A percentile compares a stretch with the other conserved stretches of the same genome.
These are phyloP conservation scores for Amyelois transitella DNA, from an alignment of 1,140 invertebrate genomes.

Conservation along the genomic window DNA sequence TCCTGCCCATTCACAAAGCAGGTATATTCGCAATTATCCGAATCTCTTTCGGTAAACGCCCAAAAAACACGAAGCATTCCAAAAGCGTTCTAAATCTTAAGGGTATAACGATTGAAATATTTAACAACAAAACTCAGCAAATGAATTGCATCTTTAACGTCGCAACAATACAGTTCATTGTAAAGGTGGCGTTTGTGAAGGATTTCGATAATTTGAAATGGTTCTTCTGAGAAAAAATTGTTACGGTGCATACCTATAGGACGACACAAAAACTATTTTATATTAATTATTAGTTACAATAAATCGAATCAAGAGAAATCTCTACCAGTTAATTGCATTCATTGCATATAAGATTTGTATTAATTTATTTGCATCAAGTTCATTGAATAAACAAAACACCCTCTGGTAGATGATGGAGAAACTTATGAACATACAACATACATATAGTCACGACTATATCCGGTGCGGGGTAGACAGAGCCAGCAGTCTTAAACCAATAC, in stretches of 20 bases:
- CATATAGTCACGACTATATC: no score
- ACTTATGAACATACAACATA: no score
- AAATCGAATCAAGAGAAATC: neutral
- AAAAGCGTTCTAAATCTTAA: neutral
- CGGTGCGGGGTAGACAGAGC: no score
- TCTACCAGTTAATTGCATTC: neutral
- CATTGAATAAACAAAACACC: no score
- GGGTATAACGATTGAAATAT: neutral
- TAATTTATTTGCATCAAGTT: no score
- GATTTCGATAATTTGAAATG: constrained; percentile 28
- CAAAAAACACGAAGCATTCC: constrained; percentile 17
- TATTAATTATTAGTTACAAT: neutral
- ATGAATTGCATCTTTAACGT: neutral
- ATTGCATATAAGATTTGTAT: no score
- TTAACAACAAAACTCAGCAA: neutral
- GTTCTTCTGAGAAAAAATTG: neutral
- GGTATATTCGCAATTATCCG: constrained; percentile 42
- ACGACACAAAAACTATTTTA: neutral
- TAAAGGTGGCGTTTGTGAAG: neutral
- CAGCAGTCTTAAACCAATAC: no score
- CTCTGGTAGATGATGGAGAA: no score
- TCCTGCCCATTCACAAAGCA: constrained; percentile 17
- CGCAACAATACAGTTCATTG: neutral
- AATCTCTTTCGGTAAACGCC: constrained; percentile 17
- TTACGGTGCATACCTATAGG: neutral